Conservation (phyloP, 2,797 vertebrate species). For the Xiphophorus birchmanni region DNA sequence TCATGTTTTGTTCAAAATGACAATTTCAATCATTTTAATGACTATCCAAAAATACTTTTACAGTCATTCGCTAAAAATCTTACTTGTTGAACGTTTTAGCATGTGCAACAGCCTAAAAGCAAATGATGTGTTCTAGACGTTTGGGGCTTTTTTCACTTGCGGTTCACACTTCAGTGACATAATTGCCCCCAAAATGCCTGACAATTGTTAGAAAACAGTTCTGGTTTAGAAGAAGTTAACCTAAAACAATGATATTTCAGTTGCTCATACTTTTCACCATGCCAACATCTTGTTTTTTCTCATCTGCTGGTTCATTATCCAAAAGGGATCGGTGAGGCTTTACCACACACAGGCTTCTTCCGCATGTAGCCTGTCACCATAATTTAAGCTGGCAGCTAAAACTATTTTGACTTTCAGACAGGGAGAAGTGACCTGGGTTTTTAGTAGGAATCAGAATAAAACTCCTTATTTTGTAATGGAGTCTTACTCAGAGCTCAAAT, state of each 20-base stretch:
- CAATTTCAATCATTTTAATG: neutral
- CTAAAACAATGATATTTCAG: constrained; percentile 51
- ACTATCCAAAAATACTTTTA: neutral
- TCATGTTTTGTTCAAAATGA: neutral
- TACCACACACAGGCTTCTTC: constrained; percentile 62
- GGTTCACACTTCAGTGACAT: constrained; percentile 29
- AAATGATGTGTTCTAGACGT: constrained; percentile 43
- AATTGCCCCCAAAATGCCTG: constrained; percentile 21
- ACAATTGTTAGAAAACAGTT: constrained; percentile 30
- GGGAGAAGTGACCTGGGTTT: constrained; percentile 49
- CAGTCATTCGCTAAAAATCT: neutral
- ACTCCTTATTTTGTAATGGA: constrained; percentile 28
- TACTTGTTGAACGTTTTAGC: constrained; percentile 42
- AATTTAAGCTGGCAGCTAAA: constrained; percentile 65
- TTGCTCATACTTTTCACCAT: constrained; percentile 38
- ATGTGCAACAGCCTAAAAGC: constrained; percentile 27
- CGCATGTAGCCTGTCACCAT: constrained; percentile 56
- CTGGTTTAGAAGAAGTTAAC: constrained; percentile 46
- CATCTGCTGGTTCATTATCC: constrained; percentile 46
- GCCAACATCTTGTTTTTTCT: constrained; percentile 57
- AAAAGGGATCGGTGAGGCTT: constrained; percentile 49
- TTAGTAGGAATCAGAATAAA: constrained; percentile 42
- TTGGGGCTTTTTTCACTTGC: constrained; percentile 27
- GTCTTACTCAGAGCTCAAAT: constrained; percentile 39
- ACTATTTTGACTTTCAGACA: constrained; percentile 55